phyloP scores from a whole-genome alignment of 2,888 invertebrate species.

The Malthinus flaveolus region DNA sequence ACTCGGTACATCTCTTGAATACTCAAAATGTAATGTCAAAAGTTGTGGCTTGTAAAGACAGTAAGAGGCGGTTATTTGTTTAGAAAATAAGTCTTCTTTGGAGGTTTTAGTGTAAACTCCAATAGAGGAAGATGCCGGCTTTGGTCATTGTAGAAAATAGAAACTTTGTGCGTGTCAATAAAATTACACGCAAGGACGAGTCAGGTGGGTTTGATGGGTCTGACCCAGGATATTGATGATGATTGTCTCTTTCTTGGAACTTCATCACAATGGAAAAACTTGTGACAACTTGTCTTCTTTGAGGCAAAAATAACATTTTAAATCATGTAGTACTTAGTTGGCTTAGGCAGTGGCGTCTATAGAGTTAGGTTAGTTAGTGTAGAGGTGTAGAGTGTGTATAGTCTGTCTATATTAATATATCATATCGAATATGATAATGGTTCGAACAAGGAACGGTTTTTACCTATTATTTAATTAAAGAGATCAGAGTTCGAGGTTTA shows the following conservation, averaged over 20 bases:
- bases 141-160: neutral
- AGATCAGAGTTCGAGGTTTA: slow-evolving; percentile 19
- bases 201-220: slow-evolving; percentile 16
- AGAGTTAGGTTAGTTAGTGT: too few relatives aligned
- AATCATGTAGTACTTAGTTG: neutral
- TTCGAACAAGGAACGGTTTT: neutral
- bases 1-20: too few relatives aligned
- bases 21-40: too few relatives aligned
- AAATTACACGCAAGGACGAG: slow-evolving; percentile 14
- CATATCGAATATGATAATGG: too few relatives aligned
- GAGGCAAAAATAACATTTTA: neutral
- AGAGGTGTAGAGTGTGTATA: too few relatives aligned
- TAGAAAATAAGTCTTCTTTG: too few relatives aligned
- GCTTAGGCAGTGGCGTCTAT: too few relatives aligned
- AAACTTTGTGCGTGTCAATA: slow-evolving; percentile 6
- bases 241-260: slow-evolving; percentile 15
- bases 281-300: neutral
- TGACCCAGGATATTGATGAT: slow-evolving; percentile 10
- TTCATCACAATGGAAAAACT: neutral
- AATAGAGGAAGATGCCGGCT: too few relatives aligned
- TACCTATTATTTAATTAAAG: neutral
- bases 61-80: too few relatives aligned
- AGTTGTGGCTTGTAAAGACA: too few relatives aligned
- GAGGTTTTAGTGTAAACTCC: too few relatives aligned
- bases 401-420: too few relatives aligned